These are phyloP conservation scores for Rhizoglyphus robini DNA, from an alignment of 1,140 invertebrate genomes.

Conservation along the genomic window DNA sequence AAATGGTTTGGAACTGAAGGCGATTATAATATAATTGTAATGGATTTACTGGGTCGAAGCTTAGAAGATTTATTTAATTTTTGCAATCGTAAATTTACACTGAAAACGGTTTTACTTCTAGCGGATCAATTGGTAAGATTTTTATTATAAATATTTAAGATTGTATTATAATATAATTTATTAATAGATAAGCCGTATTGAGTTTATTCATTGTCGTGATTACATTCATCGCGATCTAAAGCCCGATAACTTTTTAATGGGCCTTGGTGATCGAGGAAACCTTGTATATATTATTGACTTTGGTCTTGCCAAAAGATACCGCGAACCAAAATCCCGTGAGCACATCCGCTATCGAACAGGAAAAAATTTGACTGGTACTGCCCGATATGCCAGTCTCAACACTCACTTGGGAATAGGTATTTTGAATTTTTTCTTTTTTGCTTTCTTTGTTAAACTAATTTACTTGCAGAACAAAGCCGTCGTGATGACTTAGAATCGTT, in stretches of 20 bases:
- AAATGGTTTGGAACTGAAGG: constrained; percentile 98
- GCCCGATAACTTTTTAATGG: constrained; percentile 99
- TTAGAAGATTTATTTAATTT: constrained; percentile 98
- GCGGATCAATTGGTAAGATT: constrained; percentile 79
- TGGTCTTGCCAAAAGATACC: constrained; percentile 88
- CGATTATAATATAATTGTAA: constrained; percentile 99
- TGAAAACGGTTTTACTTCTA: constrained; percentile 92
- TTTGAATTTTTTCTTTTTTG: too few relatives aligned
- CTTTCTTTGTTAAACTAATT: too few relatives aligned
- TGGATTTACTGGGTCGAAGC: constrained; percentile 94
- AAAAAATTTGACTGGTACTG: constrained; percentile 93
- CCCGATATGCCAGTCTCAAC: constrained; percentile 92
- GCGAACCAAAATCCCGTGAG: constrained; percentile 65
- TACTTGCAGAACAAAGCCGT: constrained; percentile 56
- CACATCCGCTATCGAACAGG: constrained; percentile 92
- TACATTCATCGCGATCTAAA: constrained; percentile 98
- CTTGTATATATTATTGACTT: constrained; percentile 95
- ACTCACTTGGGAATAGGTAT: constrained; percentile 75
- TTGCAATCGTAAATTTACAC: constrained; percentile 85
- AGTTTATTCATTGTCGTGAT: constrained; percentile 91
- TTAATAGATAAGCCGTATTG: constrained; percentile 81
- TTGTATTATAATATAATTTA: too few relatives aligned
- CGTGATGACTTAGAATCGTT: constrained; percentile 65
- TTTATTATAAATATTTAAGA: background rate
- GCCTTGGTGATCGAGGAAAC: constrained; percentile 74